Conservation (phyloP, 2,888 invertebrate species). For the Thera obeliscata region DNA sequence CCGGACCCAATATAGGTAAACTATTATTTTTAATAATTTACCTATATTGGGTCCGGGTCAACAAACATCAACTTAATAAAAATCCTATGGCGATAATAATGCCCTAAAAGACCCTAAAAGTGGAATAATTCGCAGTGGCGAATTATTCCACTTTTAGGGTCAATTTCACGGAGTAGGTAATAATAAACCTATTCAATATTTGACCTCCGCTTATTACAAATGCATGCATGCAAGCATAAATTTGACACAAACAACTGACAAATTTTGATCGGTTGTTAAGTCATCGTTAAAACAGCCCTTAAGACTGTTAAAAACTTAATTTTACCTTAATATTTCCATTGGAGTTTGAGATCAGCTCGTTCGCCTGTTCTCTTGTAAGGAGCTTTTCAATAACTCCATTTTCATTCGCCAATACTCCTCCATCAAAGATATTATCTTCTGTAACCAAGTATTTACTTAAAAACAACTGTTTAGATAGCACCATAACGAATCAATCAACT, state of each 20-base stretch:
- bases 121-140: too few relatives aligned
- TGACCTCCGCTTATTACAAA: too few relatives aligned
- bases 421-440: constrained; percentile 79
- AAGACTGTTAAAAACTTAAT: constrained; percentile 16
- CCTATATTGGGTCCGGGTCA: too few relatives aligned
- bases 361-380: constrained; percentile 73
- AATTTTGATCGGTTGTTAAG: too few relatives aligned
- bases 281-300: too few relatives aligned
- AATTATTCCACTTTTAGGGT: not conserved
- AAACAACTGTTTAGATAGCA: constrained; percentile 67
- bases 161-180: too few relatives aligned
- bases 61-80: constrained; percentile 1
- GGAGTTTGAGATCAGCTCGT: constrained; percentile 72
- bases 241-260: too few relatives aligned
- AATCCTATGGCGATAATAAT: constrained; percentile 9
- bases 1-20: constrained; percentile 12
- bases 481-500: constrained; percentile 48
- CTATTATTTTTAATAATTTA: too few relatives aligned
- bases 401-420: constrained; percentile 84
- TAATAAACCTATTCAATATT: too few relatives aligned
- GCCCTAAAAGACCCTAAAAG: too few relatives aligned
- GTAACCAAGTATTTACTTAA: constrained; percentile 80
- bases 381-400: constrained; percentile 85
- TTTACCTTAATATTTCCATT: constrained; percentile 82
- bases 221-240: too few relatives aligned